Base-by-base conservation (phyloP, 2,888 invertebrate species). In the Acleris emargana region DNA sequence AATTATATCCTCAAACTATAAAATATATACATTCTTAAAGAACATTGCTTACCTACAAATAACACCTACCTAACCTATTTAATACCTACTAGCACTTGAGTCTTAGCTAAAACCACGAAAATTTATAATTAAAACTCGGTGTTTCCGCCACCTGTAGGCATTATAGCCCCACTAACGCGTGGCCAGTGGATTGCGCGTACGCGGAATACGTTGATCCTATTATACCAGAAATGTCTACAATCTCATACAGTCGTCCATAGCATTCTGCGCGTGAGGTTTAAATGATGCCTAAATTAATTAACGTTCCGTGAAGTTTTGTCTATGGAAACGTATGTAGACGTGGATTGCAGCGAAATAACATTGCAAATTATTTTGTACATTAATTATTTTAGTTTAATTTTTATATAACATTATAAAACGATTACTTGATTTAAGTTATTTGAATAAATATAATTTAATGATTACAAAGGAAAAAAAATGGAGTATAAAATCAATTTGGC, bases 191-290 rank as follows among this genome's bases (percentile, higher is more conserved):
- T 79, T 80, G 81, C 76, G 70, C 70, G 64, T 68, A 69, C 75
- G 74, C 69, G 70, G 72, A 67, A 32, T 38, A 71, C 70, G 71
- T 73, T 79, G 77, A 82, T 86, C 84, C 80, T 80, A 87, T 86
- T 84, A 86, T 81, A 81, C 75, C 76, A 81, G 80, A 81, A 82
- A 84, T 86, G 84, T 75, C 77, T 78, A 76, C 78, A 80, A 82
- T 80, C 76, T 76, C 77, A 67, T 76, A 77, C 73, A 72, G 74
- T 70, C 64, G 68, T 68, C 63, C 57, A 67, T 64, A 47, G 58
- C 62, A 64, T 58, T 62, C 51, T 61, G 67, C 47, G 28, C 51
- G 38, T 51, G 45, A 43, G 57, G 43, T 45, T 57, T 20, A 57
- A 25, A 13, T 42, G 43, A 53, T 52, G 51, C 32, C 28, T 32